Evolutionary conservation across 1,140 invertebrate genomes (phyloP).

Genomic region (Belonocnema kinseyi): DNA sequence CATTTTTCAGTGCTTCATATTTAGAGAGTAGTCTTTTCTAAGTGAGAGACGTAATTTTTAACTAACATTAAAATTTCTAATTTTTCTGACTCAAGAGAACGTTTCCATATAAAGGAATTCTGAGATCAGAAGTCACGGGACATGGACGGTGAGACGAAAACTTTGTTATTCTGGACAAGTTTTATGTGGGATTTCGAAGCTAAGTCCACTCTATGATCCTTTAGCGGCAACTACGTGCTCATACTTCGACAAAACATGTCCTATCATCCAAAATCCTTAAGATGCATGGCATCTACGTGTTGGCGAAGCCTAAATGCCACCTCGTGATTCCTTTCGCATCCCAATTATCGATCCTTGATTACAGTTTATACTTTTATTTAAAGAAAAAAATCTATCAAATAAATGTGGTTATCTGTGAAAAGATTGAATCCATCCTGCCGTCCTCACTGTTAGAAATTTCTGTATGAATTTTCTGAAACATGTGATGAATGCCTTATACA

Average conservation of each 20-base stretch:
- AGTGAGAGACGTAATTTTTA: conserved; percentile 31
- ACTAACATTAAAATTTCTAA: conserved; percentile 30
- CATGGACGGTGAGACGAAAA: conserved; percentile 52
- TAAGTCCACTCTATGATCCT: conserved; percentile 76
- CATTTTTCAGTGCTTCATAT: too few relatives aligned
- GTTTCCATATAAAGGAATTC: neutral
- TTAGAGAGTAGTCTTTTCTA: neutral
- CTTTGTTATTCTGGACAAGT: conserved; percentile 74
- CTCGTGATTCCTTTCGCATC: conserved; percentile 63
- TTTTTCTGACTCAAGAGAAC: conserved; percentile 19
- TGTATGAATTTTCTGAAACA: too few relatives aligned
- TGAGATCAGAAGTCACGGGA: conserved; percentile 17
- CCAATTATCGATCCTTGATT: conserved; percentile 48
- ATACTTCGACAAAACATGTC: conserved; percentile 74
- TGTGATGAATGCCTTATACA: too few relatives aligned
- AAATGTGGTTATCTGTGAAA: too few relatives aligned
- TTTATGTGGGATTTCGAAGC: conserved; percentile 72
- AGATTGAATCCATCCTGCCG: too few relatives aligned
- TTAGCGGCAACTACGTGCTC: conserved; percentile 74
- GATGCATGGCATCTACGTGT: conserved; percentile 73
- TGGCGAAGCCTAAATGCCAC: conserved; percentile 63
- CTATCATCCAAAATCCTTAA: conserved; percentile 73
- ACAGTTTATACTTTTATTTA: neutral
- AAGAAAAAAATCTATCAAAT: neutral
- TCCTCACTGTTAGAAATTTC: too few relatives aligned